Evolutionary conservation across 1,140 invertebrate genomes (phyloP), one percentile per base, ranked within the genome.

Genomic region (Bradysia coprophila): DNA sequence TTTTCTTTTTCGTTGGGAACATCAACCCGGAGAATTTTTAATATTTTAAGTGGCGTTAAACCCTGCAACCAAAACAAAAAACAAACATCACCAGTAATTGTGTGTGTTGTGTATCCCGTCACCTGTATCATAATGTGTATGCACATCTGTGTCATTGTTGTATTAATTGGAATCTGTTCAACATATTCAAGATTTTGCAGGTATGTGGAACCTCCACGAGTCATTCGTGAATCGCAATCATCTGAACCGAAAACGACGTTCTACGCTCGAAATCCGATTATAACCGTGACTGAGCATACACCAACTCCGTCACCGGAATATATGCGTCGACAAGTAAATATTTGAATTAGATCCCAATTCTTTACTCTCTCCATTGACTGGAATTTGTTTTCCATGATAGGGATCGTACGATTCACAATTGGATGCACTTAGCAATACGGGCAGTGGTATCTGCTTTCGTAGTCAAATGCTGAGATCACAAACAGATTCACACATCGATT

Each of bases 271-370:
- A 92, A 92, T 65, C 92, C 91, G 1, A 93, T 95, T 41, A 96
- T 95, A 36, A 95, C 90, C 2, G 88, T 96, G 1, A 95, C 92
- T 1, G 88, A 93, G 57, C 88, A 95, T 54, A 92, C 87, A 1
- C 88, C 88, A 1, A 78, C 81, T 8, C 84, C 85, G 9, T 88
- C 83, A 2, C 83, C 83, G 1, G 85, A 88, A 52, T 86, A 78
- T 50, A 69, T 84, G 49, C 72, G 70, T 39, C 65, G 78, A 64
- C 80, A 83, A 65, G 84, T 86, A 61, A 56, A 40, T n/a, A 38
- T 44, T 4, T 4, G 18, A 19, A 19, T 13, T 19, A 31, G n/a
- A n/a, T 31, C n/a, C n/a, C n/a, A 31, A 18, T 39, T 21, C 8
- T 21, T 2, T 10, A n/a, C 13, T 40, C 13, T 3, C 19, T 37